A percentile compares a stretch with the other conserved stretches of the same genome.
These are phyloP conservation scores for Hirundichthys speculiger DNA, from an alignment of 2,113 vertebrate species.

Conservation along the genomic window DNA sequence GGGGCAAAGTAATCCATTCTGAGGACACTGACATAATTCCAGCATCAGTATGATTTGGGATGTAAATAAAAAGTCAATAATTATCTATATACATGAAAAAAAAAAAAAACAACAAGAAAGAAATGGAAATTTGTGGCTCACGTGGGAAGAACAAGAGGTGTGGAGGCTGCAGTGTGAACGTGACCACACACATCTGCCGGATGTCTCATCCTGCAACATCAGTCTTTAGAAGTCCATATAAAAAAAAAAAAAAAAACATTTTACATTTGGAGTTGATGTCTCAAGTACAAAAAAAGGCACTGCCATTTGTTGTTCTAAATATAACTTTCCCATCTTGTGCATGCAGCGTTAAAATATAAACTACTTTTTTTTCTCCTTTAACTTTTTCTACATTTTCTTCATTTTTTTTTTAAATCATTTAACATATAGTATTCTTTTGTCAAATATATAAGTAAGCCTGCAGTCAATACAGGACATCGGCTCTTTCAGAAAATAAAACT, in stretches of 20 bases:
- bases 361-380: conserved; percentile 63
- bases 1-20: no score
- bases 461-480: conserved; percentile 92
- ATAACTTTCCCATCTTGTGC: conserved; percentile 86
- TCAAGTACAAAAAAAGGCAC: conserved; percentile 93
- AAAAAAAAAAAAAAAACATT: conserved; percentile 87
- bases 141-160: not conserved
- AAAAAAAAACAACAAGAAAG: not conserved
- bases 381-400: conserved; percentile 42
- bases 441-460: conserved; percentile 87
- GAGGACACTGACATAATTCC: no score
- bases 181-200: conserved; percentile 26
- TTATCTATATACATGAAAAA: not conserved
- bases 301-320: conserved; percentile 92
- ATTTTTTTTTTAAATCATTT: conserved; percentile 64
- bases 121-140: no score
- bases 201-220: conserved; percentile 53
- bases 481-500: conserved; percentile 78
- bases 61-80: no score
- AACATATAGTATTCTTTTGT: conserved; percentile 73
- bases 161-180: conserved; percentile 43
- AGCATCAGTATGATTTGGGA: no score
- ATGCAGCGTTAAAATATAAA: conserved; percentile 86
- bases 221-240: conserved; percentile 75
- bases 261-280: conserved; percentile 81